Base-by-base conservation (phyloP, 1,140 invertebrate species). In the Cydia strobilella region DNA sequence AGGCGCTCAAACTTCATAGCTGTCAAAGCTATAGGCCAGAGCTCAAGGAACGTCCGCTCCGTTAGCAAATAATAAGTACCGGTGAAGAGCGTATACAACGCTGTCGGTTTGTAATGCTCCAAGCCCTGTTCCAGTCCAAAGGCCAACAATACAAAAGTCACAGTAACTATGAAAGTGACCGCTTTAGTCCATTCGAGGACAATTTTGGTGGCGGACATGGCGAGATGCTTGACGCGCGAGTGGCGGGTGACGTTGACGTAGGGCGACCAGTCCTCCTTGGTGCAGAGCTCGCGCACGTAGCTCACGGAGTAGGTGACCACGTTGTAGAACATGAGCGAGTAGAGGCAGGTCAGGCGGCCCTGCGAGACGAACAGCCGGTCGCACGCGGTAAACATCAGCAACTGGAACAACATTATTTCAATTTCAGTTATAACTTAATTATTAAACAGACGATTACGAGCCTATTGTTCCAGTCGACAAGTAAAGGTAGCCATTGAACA, bases 161-260 rank as follows among this genome's bases (percentile, higher is more conserved):
- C 93, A 4, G 96, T 97, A 27, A 97, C 96, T 27, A 96, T 94
- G 82, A 97, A 97, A 1, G 96, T 96, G 23, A 97, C 95, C 0
- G 96, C 96, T 92, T 97, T 97, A 7, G 96, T 96, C 95, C 96
- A 96, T 90, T 97, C 96, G 15, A 97, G 93, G 7, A 96, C 96
- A 74, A 97, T 96, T 90, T 97, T 97, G 0, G 96, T 97, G 0
- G 96, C 95, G 1, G 96, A 96, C 95, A 97, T 96, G n/a, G 96
- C 96, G 12, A 97, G 93, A 82, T 97, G 96, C 80, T 96, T 95
- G 27, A 97, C 94, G 72, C 95, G 94, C 51, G 96, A 96, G 82
- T 95, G 94, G 72, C 96, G 94, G 0, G 96, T 95, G 78, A 97
- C 94, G 77, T 95, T 95, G 5, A 97, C 95, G 75, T 96, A 96